Evolutionary conservation across 2,888 invertebrate genomes (phyloP).

Genomic region (Drosophila tripunctata): DNA sequence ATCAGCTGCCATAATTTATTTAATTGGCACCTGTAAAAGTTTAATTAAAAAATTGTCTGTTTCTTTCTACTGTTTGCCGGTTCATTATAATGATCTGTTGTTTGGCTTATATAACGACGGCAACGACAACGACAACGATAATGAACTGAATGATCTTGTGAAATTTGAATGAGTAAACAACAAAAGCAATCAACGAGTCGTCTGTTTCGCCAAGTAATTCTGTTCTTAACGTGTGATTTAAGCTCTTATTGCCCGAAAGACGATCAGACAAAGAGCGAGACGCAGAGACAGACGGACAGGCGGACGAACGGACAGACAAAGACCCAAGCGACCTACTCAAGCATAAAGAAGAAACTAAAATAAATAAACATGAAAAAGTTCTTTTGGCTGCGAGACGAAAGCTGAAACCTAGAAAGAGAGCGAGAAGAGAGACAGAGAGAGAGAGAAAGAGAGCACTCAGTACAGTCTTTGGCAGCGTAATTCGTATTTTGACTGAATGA

Average conservation of each 20-base stretch:
- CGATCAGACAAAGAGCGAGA: neutral
- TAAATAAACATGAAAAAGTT: conserved; percentile 48
- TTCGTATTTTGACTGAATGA: conserved; percentile 59
- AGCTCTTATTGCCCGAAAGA: conserved; percentile 1
- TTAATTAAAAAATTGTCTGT: conserved; percentile 14
- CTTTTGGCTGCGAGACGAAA: conserved; percentile 6
- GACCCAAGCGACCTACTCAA: conserved; percentile 60
- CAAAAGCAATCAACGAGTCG: conserved; percentile 28
- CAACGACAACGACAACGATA: conserved; percentile 8
- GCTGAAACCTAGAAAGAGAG: neutral
- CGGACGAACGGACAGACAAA: neutral
- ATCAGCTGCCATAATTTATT: conserved; percentile 13
- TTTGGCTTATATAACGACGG: conserved; percentile 9
- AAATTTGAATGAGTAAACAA: conserved; percentile 30
- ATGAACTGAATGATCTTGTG: conserved; percentile 46
- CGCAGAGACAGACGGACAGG: neutral
- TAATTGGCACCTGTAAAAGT: conserved; percentile 11
- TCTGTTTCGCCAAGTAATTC: conserved; percentile 23
- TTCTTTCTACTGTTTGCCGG: neutral
- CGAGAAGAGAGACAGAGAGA: neutral
- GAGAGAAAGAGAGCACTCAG: neutral
- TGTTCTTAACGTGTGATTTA: conserved; percentile 12
- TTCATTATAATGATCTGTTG: conserved; percentile 13
- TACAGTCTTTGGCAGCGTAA: conserved; percentile 31
- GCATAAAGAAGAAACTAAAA: conserved; percentile 59